Evolutionary conservation across 2,888 invertebrate species (phyloP).

Genomic region (Willowsia nigromaculata): DNA sequence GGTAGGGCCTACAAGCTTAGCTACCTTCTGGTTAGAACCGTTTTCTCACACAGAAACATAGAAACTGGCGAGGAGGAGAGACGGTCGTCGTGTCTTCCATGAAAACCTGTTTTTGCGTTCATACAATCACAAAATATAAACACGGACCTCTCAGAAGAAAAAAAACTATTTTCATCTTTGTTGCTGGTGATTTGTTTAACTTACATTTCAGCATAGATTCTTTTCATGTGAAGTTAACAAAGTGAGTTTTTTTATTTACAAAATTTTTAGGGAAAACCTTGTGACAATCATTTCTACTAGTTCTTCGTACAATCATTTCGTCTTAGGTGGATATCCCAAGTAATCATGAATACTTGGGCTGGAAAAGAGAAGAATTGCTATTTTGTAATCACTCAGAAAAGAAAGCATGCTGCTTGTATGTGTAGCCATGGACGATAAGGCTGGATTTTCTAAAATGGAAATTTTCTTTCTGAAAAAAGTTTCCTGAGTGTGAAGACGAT

Average conservation of each 20-base stretch:
- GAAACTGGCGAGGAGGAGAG: slow-evolving; percentile 72
- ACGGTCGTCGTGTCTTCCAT: slow-evolving; percentile 61
- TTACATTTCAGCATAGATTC: background rate
- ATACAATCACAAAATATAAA: slow-evolving; percentile 18
- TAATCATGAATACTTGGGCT: slow-evolving; percentile 56
- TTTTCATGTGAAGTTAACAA: background rate
- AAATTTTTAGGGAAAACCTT: background rate
- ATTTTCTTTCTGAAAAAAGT: background rate
- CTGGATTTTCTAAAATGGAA: background rate
- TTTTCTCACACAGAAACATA: slow-evolving; percentile 74
- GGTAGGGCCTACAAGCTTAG: slow-evolving; percentile 59
- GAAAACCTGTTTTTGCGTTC: slow-evolving; percentile 47
- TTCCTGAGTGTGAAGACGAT: background rate
- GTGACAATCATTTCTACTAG: background rate
- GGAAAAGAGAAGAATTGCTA: slow-evolving; percentile 51
- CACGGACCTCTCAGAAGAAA: slow-evolving; percentile 23
- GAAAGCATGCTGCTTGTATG: slow-evolving; percentile 44
- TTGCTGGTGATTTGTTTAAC: slow-evolving; percentile 1
- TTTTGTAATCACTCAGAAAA: slow-evolving; percentile 40
- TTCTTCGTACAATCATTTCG: background rate
- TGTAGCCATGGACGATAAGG: background rate
- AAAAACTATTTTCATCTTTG: background rate
- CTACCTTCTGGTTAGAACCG: slow-evolving; percentile 74
- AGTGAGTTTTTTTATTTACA: slow-evolving; percentile 17
- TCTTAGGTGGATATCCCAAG: background rate